Evolutionary conservation across 2,888 invertebrate species (phyloP).

Genomic region (Dichetophora obliterata): DNA sequence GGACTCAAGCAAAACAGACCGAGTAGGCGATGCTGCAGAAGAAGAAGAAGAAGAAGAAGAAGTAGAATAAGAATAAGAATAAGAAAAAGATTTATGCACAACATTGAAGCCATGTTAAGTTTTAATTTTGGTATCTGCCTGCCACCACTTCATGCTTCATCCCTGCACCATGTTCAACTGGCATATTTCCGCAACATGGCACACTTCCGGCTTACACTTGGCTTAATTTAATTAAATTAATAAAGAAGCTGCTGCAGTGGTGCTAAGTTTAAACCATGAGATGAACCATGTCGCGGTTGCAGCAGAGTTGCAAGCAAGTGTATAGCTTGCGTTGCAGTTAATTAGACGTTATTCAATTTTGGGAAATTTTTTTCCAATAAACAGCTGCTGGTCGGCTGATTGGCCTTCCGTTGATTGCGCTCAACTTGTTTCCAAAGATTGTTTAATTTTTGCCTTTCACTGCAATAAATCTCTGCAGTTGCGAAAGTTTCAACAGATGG

Average conservation of each 20-base stretch:
- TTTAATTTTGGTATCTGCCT: constrained; percentile 11
- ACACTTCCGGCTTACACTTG: constrained; percentile 13
- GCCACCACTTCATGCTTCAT: neutral
- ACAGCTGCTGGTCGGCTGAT: no score
- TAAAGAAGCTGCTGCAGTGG: neutral
- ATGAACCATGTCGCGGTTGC: neutral
- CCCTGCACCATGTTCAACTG: neutral
- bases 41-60: neutral
- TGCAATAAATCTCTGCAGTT: neutral
- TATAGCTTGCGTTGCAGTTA: neutral
- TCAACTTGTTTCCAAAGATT: neutral
- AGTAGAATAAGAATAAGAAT: neutral
- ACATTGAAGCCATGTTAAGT: constrained; percentile 17
- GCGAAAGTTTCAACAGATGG: neutral
- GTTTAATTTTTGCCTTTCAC: constrained; percentile 4
- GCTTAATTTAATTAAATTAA: constrained; percentile 30
- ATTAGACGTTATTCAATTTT: neutral
- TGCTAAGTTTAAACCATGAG: neutral
- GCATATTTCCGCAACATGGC: constrained; percentile 5
- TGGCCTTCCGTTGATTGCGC: no score
- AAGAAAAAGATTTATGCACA: constrained; percentile 13
- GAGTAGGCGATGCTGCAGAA: neutral
- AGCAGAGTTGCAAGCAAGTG: neutral
- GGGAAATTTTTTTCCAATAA: no score
- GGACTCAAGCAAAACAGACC: neutral